Percentiles rank a stretch among this genome's conserved stretches.
These are phyloP conservation scores for Rhizoglyphus robini DNA, from an alignment of 1,140 invertebrate genomes.

Conservation along the genomic window DNA sequence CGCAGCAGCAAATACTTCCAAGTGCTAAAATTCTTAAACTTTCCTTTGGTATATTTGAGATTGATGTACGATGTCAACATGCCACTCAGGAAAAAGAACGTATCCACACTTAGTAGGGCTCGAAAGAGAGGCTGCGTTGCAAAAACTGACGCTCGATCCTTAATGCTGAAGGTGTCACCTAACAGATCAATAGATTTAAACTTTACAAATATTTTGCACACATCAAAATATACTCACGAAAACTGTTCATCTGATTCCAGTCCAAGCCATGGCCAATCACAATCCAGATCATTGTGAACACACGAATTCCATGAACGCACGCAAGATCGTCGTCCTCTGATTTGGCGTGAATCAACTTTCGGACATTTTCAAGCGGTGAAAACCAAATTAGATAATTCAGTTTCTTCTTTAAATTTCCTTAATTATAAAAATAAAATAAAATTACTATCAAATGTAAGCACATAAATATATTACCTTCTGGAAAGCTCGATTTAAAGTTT, in stretches of 20 bases:
- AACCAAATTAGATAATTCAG: too few relatives aligned
- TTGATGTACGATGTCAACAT: slow-evolving; percentile 21
- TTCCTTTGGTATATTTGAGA: slow-evolving; percentile 21
- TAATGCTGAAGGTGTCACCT: neutral
- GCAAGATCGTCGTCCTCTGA: neutral
- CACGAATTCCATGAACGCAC: slow-evolving; percentile 55
- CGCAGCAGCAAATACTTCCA: slow-evolving; percentile 19
- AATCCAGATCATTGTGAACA: slow-evolving; percentile 80
- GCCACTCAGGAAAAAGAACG: slow-evolving; percentile 23
- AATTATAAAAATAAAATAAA: too few relatives aligned
- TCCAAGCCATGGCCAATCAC: slow-evolving; percentile 63
- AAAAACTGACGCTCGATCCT: neutral
- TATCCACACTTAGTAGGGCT: slow-evolving; percentile 17
- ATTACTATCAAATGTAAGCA: too few relatives aligned
- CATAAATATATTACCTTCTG: too few relatives aligned
- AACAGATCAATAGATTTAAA: neutral
- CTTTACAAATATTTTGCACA: neutral
- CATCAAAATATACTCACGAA: neutral
- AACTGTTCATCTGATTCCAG: neutral
- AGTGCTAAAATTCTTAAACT: slow-evolving; percentile 20
- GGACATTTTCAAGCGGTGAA: neutral
- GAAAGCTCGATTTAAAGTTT: too few relatives aligned
- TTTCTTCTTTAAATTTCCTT: too few relatives aligned
- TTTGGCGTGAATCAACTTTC: neutral
- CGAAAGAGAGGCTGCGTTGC: neutral